Evolutionary conservation across 2,888 invertebrate genomes (phyloP).

Genomic region (Choreutis nemorana): DNA sequence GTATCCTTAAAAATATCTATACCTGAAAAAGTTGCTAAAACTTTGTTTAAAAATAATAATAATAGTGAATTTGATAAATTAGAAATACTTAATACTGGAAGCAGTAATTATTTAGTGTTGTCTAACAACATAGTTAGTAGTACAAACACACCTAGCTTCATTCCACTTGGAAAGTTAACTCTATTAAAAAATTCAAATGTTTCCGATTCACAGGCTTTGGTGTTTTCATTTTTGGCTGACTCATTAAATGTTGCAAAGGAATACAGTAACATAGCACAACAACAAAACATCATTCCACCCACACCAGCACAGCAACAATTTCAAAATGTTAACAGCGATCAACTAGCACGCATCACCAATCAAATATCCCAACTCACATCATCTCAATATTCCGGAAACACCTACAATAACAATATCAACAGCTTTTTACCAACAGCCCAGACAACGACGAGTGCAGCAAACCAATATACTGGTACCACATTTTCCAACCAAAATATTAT

Average conservation of each 20-base stretch:
- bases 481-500: conserved; percentile 14
- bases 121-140: conserved; percentile 33
- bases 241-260: conserved; percentile 52
- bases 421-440: conserved; percentile 16
- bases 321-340: conserved; percentile 33
- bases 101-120: conserved; percentile 48
- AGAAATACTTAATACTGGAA: conserved; percentile 54
- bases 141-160: conserved; percentile 23
- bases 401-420: conserved; percentile 16
- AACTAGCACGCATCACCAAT: conserved; percentile 33
- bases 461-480: conserved; percentile 16
- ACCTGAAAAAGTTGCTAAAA: conserved; percentile 49
- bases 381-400: conserved; percentile 31
- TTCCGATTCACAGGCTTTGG: conserved; percentile 60
- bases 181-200: conserved; percentile 38
- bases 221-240: conserved; percentile 51
- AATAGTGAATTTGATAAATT: conserved; percentile 37
- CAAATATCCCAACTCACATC: conserved; percentile 46
- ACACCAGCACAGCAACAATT: conserved; percentile 26
- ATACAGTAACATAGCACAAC: conserved; percentile 40
- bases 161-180: conserved; percentile 43
- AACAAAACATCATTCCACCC: conserved; percentile 28
- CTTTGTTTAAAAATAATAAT: conserved; percentile 36
- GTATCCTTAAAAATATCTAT: conserved; percentile 55
- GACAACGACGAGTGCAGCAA: conserved; percentile 14